Percentiles rank a stretch among this genome's conserved stretches.
phyloP scores from a whole-genome alignment of 2,797 vertebrate genomes.

The Chelon auratus region DNA sequence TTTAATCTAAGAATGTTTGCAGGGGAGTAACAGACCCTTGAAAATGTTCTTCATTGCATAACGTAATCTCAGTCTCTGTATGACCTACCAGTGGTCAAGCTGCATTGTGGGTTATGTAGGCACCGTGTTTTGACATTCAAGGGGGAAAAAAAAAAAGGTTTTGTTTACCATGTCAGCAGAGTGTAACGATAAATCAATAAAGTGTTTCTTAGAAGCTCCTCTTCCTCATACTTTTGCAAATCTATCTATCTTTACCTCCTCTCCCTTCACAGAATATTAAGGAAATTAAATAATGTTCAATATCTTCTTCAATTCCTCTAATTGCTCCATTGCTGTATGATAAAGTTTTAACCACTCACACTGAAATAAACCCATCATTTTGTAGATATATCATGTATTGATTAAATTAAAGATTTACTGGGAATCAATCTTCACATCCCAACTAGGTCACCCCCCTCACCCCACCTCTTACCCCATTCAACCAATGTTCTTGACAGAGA shows the following conservation, averaged over 20 bases:
- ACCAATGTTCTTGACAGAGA: no score
- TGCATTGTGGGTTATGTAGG: background rate
- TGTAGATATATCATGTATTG: background rate
- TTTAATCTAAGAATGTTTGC: conserved; percentile 6
- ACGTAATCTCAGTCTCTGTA: no score
- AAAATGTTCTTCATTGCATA: no score
- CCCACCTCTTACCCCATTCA: no score
- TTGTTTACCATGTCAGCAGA: conserved; percentile 9
- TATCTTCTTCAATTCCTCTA: conserved; percentile 49
- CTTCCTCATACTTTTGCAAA: conserved; percentile 28
- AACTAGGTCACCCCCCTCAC: background rate
- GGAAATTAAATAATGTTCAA: conserved; percentile 55
- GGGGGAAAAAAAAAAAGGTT: background rate
- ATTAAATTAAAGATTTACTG: conserved; percentile 35
- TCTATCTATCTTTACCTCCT: conserved; percentile 39
- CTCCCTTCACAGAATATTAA: conserved; percentile 34
- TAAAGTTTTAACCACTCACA: conserved; percentile 38
- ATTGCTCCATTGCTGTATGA: conserved; percentile 43
- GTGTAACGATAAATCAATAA: conserved; percentile 15
- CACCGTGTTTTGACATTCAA: background rate
- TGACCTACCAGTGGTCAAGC: background rate
- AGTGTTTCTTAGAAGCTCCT: conserved; percentile 22
- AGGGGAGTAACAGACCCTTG: background rate
- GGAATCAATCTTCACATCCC: conserved; percentile 15
- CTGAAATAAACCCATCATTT: no score